Evolutionary conservation across 2,797 vertebrate species (phyloP).

Genomic region (Brotula barbata): DNA sequence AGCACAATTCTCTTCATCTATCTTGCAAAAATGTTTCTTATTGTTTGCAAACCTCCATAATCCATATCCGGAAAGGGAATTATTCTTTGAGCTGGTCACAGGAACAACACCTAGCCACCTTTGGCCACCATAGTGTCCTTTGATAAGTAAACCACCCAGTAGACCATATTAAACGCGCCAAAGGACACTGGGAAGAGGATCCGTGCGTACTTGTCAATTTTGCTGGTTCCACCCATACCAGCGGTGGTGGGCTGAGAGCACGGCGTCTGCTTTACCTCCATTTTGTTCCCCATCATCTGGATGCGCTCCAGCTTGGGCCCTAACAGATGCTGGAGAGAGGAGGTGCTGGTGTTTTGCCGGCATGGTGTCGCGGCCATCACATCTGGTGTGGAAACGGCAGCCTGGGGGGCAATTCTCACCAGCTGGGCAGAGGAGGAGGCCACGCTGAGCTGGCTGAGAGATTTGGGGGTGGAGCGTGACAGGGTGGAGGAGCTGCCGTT

Average conservation of each 20-base stretch:
- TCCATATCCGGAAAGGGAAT: slow-evolving; percentile 38
- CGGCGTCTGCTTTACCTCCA: slow-evolving; percentile 79
- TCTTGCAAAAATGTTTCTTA: slow-evolving; percentile 40
- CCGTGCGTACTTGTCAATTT: slow-evolving; percentile 98
- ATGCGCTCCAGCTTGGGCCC: slow-evolving; percentile 88
- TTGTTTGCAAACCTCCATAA: slow-evolving; percentile 40
- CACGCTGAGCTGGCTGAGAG: slow-evolving; percentile 84
- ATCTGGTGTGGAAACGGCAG: slow-evolving; percentile 83
- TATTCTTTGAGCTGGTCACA: background rate
- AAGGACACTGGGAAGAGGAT: slow-evolving; percentile 98
- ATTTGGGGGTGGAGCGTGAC: slow-evolving; percentile 87
- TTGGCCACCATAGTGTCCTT: slow-evolving; percentile 94
- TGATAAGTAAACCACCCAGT: slow-evolving; percentile 99
- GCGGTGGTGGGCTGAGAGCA: slow-evolving; percentile 77
- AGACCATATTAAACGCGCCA: slow-evolving; percentile 98
- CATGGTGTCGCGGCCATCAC: slow-evolving; percentile 77
- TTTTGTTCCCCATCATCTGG: slow-evolving; percentile 83
- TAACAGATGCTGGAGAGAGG: slow-evolving; percentile 84
- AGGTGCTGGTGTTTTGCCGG: slow-evolving; percentile 70
- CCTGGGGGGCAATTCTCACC: slow-evolving; percentile 79
- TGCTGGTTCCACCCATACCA: slow-evolving; percentile 89
- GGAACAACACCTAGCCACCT: slow-evolving; percentile 67
- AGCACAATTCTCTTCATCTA: slow-evolving; percentile 43
- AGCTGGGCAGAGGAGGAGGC: slow-evolving; percentile 78
- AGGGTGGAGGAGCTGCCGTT: slow-evolving; percentile 77